Conservation (phyloP, 2,888 invertebrate species). For the Scaptomyza tumidula region DNA sequence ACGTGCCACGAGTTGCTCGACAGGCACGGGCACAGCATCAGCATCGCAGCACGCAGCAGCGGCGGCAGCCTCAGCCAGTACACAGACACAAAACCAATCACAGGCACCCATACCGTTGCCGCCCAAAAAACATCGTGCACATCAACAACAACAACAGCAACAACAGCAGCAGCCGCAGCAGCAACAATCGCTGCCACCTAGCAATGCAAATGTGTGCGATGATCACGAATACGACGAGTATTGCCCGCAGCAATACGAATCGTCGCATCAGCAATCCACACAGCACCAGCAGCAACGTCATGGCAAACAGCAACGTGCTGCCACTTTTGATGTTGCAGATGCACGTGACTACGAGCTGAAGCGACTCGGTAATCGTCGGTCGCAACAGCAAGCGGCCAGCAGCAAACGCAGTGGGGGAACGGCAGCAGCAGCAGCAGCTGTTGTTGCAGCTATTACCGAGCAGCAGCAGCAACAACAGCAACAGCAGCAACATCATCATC, state of each 20-base stretch:
- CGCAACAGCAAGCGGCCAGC: slow-evolving; percentile 81
- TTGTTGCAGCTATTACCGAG: slow-evolving; percentile 58
- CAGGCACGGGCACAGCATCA: slow-evolving; percentile 73
- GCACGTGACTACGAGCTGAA: slow-evolving; percentile 83
- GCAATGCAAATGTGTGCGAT: slow-evolving; percentile 81
- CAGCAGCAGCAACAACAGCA: slow-evolving; percentile 28
- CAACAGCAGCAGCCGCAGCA: slow-evolving; percentile 48
- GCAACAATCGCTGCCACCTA: slow-evolving; percentile 49
- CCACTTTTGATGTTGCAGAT: slow-evolving; percentile 83
- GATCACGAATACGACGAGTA: slow-evolving; percentile 84
- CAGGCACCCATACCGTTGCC: slow-evolving; percentile 75
- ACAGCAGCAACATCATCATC: slow-evolving; percentile 71
- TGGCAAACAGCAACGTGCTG: slow-evolving; percentile 74
- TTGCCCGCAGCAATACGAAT: slow-evolving; percentile 74
- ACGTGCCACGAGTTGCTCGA: slow-evolving; percentile 74
- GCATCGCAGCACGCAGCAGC: slow-evolving; percentile 76
- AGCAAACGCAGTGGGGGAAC: slow-evolving; percentile 70
- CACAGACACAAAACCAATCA: slow-evolving; percentile 47
- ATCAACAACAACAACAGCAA: slow-evolving; percentile 48
- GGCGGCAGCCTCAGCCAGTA: slow-evolving; percentile 70
- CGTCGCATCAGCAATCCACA: slow-evolving; percentile 25
- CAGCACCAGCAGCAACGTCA: slow-evolving; percentile 47
- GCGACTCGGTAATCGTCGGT: slow-evolving; percentile 81
- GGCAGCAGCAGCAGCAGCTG: slow-evolving; percentile 44
- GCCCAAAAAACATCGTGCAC: slow-evolving; percentile 72